Evolutionary conservation across 2,113 vertebrate genomes (phyloP).

Genomic region (Sturnira hondurensis): DNA sequence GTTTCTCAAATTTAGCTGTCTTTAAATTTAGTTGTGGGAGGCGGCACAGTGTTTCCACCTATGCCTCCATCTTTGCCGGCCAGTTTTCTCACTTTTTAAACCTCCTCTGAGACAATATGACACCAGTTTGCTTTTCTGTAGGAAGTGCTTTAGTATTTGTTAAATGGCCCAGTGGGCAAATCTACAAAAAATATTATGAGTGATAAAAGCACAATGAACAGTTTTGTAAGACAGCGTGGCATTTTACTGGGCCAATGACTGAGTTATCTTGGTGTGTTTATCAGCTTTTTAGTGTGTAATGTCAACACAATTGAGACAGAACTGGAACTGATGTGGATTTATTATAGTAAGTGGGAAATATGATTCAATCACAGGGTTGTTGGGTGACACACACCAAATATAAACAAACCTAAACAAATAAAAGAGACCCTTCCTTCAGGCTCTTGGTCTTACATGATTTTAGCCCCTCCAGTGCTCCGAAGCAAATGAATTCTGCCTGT

Average conservation of each 20-base stretch:
- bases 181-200: conserved; percentile 32
- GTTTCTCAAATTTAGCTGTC: no score
- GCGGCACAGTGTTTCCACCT: no score
- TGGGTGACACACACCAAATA: not conserved
- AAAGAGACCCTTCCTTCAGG: not conserved
- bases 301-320: conserved; percentile 56
- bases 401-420: conserved; percentile 9
- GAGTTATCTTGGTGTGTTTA: conserved; percentile 17
- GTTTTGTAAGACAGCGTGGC: not conserved
- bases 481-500: conserved; percentile 12
- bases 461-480: not conserved
- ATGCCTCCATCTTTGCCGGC: no score
- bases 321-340: conserved; percentile 21
- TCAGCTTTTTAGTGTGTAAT: conserved; percentile 48
- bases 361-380: not conserved
- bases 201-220: conserved; percentile 23
- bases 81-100: not conserved
- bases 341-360: conserved; percentile 45
- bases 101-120: not conserved
- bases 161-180: conserved; percentile 34
- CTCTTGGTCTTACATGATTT: not conserved
- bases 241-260: conserved; percentile 37
- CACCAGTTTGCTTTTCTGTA: conserved; percentile 19
- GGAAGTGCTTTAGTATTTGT: conserved; percentile 43
- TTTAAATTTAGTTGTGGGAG: no score